Evolutionary conservation across 2,888 invertebrate species (phyloP), one percentile per base, ranked within the genome.

Genomic region (Thelaira solivaga): DNA sequence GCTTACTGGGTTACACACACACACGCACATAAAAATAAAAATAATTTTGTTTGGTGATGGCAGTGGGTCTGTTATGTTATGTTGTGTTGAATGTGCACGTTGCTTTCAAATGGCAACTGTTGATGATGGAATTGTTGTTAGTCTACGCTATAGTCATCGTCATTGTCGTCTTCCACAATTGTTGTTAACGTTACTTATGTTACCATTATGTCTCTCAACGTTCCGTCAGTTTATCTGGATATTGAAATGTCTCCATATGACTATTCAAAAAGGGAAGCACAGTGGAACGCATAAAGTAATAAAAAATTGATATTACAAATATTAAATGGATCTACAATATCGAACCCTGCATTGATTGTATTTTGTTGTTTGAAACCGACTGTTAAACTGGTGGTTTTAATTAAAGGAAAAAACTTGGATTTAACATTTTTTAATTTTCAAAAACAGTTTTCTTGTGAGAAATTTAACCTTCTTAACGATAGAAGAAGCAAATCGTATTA

Each of bases 141-240:
- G 31, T 55, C 47, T 20, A 39, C 51, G 51, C 16, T 49, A 41
- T 13, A 51, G 24, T 43, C 76, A 36, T 64, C 68, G 29, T 34
- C 47, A 22, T 7, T 18, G 4, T 67, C 67, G 68, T 76, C 64
- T 59, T 59, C 55, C 36, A 55, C 57, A 76, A 49, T 59, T 74
- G 68, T 65, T 74, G 51, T 73, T 59, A 78, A 61, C 69, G 59
- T 74, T 77, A 68, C 73, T 77, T 68, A 64, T 77, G 77, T 68
- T 78, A 24, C 65, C 65, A 69, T 74, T 64, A 74, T 69, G 43
- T 67, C 34, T 74, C 45, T 29, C 29, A 74, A 59, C 47, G 24
- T 68, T 68, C 36, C 31, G 49, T 65, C 59, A 22, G 16, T 47
- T n/a, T 16, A 55, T 18, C 26, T 24, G 47, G 49, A 39, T 39